Percentiles rank a stretch among this genome's conserved stretches.
Conservation (phyloP, 2,888 invertebrate genomes). For the Ethmia dodecea region DNA sequence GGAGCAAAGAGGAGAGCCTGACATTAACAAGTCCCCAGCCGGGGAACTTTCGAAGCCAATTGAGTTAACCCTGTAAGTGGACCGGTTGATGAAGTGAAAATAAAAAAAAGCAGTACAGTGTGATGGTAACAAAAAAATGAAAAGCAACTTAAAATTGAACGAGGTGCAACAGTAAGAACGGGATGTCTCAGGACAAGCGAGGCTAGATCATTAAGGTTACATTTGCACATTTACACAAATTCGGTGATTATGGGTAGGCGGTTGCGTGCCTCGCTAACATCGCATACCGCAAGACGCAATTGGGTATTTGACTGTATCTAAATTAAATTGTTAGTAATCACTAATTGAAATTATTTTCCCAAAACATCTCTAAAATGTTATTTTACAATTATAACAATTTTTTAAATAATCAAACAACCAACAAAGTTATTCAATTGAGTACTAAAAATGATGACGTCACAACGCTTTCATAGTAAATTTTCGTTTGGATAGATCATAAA, state of each 20-base stretch:
- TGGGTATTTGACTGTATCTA: no score
- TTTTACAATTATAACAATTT: no score
- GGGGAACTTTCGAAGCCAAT: conserved; percentile 71
- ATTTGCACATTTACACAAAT: conserved; percentile 71
- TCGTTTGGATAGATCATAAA: no score
- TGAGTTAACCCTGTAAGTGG: conserved; percentile 77
- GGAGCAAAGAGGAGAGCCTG: conserved; percentile 94
- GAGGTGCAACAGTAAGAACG: conserved; percentile 75
- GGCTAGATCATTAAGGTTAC: conserved; percentile 71
- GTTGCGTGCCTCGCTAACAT: conserved; percentile 16
- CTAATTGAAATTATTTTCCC: no score
- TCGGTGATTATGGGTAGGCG: conserved; percentile 54
- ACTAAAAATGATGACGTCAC: no score
- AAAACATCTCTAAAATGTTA: no score
- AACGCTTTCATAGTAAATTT: no score
- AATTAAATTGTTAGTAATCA: no score
- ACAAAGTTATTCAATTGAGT: no score
- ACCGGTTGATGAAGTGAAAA: conserved; percentile 75
- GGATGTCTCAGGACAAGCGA: conserved; percentile 76
- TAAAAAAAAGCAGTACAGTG: conserved; percentile 72
- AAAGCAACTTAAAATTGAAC: conserved; percentile 76
- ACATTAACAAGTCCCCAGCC: conserved; percentile 78
- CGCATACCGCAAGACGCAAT: no score
- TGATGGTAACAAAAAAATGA: conserved; percentile 65
- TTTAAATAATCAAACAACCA: no score